Evolutionary conservation across 2,888 invertebrate genomes (phyloP).

Genomic region (Baronia brevicornis): DNA sequence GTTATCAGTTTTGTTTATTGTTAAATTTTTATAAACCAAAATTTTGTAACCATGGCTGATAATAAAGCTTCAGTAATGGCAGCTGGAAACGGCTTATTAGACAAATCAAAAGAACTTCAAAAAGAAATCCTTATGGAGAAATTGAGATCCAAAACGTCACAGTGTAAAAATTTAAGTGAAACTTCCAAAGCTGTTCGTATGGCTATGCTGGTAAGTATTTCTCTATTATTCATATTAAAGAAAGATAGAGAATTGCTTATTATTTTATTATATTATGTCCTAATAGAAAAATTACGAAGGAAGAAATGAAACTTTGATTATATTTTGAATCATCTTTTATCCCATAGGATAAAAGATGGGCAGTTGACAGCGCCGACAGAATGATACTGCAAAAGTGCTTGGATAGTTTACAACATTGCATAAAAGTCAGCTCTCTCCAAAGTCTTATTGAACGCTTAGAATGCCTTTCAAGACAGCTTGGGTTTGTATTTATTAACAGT

Average conservation of each 20-base stretch:
- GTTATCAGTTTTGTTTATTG: slow-evolving; percentile 30
- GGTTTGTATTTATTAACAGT: slow-evolving; percentile 61
- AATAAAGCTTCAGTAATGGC: slow-evolving; percentile 47
- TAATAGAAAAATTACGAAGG: too few species aligned
- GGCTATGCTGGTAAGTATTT: slow-evolving; percentile 83
- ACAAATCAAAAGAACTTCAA: slow-evolving; percentile 76
- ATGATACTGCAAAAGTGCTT: slow-evolving; percentile 91
- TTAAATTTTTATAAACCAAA: slow-evolving; percentile 20
- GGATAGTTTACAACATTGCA: slow-evolving; percentile 94
- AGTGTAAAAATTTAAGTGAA: slow-evolving; percentile 88
- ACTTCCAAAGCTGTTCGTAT: slow-evolving; percentile 91
- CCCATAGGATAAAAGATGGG: slow-evolving; percentile 89
- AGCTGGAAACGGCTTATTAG: slow-evolving; percentile 44
- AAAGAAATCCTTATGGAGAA: slow-evolving; percentile 94
- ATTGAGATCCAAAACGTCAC: slow-evolving; percentile 87
- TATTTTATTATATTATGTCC: too few species aligned
- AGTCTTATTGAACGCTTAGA: slow-evolving; percentile 94
- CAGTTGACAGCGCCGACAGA: slow-evolving; percentile 89
- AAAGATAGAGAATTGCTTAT: too few species aligned
- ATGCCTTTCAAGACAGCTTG: slow-evolving; percentile 91
- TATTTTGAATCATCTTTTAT: not conserved
- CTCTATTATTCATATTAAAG: too few species aligned
- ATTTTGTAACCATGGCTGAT: slow-evolving; percentile 45
- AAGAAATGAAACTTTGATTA: not conserved
- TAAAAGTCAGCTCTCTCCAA: slow-evolving; percentile 93